Base-by-base conservation (phyloP, 2,888 invertebrate species). In the Drosophila atripex region DNA sequence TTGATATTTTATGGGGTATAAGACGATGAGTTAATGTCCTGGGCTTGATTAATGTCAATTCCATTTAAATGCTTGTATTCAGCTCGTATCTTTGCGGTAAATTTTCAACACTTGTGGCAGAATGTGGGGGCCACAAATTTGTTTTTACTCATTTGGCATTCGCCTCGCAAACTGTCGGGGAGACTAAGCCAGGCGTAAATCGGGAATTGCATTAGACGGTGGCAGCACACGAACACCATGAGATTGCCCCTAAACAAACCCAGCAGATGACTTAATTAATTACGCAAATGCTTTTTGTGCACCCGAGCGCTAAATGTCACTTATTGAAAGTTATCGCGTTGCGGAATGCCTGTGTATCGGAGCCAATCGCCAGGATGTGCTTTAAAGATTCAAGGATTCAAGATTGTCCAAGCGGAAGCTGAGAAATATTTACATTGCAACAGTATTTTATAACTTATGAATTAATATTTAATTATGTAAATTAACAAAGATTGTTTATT, bases 341-440 rank as follows among this genome's bases (percentile, higher is more conserved):
- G 32, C 46, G 7, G 16, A 51, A 35, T 30, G 35, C n/a, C 2
- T 18, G 45, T 35, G 28, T n/a, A 61, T 43, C 12, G 50, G 11
- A 46, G 21, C 53, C 75, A 74, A 79, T 75, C 75, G 71, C 46
- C 43, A 70, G 79, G 73, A 68, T 60, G 66, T 74, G 63, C 70
- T 50, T 54, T 58, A 25, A 65, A 75, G 43, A 43, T 43, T 43
- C 43, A 43, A 43, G 43, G 43, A 63, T 59, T 51, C 23, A 21
- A 46, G 53, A 45, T 56, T 21, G 25, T 16, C 55, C 63, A 60
- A 74, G 60, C 30, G 28, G 49, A 56, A 58, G 12, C 18, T 21
- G n/a, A 41, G n/a, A 14, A 21, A 43, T 7, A 32, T 30, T 14
- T 46, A 60, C 56, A 35, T 14, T 35, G 35, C 1, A 4, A 32